Evolutionary conservation across 1,140 invertebrate genomes (phyloP).

Genomic region (Hydropsyche tenuis): DNA sequence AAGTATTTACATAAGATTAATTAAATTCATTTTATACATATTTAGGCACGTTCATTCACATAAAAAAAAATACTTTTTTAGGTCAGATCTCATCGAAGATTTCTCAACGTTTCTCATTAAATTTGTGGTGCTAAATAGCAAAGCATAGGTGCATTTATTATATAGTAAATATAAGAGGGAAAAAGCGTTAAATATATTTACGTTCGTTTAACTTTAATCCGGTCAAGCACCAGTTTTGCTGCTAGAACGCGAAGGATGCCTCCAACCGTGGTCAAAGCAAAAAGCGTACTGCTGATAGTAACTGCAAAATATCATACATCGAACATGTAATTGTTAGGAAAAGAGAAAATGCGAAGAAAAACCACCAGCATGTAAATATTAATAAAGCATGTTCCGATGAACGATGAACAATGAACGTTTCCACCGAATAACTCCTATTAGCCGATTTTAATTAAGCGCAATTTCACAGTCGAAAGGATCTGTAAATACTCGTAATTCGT

Average conservation of each 20-base stretch:
- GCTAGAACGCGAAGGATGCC: slow-evolving; percentile 34
- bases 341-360: slow-evolving; percentile 1
- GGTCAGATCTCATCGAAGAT: no score
- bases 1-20: not conserved
- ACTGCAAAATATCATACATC: slow-evolving; percentile 47
- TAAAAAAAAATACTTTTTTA: no score
- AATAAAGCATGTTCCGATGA: no score
- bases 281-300: slow-evolving; percentile 50
- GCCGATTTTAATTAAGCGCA: no score
- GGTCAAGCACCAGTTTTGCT: slow-evolving; percentile 63
- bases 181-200: slow-evolving; percentile 41
- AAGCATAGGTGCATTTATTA: slow-evolving; percentile 4
- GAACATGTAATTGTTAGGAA: not conserved
- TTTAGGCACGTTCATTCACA: not conserved
- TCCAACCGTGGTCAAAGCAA: slow-evolving; percentile 48
- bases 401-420: no score
- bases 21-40: not conserved
- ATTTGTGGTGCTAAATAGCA: slow-evolving; percentile 1
- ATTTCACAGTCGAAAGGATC: no score
- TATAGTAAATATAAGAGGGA: slow-evolving; percentile 14
- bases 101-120: no score
- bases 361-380: no score
- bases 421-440: no score
- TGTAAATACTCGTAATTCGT: no score
- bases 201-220: slow-evolving; percentile 58